Evolutionary conservation across 2,113 vertebrate genomes (phyloP).

Genomic region (Galbula dea): DNA sequence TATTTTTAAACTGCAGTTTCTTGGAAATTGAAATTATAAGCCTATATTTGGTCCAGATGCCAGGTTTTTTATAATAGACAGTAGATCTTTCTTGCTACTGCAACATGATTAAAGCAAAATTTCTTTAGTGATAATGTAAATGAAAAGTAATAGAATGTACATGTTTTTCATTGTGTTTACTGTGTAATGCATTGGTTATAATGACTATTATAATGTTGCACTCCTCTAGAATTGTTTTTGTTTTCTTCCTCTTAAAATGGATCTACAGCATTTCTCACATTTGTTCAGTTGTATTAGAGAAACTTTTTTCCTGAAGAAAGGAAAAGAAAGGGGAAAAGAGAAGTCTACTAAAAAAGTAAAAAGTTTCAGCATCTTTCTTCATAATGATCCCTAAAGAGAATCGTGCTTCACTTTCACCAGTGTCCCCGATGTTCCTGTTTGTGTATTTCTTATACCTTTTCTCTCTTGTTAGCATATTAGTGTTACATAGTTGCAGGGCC

Average conservation of each 20-base stretch:
- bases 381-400: background rate
- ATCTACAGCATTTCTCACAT: background rate
- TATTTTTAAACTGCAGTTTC: background rate
- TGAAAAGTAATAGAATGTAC: background rate
- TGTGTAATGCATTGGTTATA: background rate
- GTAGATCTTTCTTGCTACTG: background rate
- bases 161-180: background rate
- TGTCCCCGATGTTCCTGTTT: background rate
- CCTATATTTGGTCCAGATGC: background rate
- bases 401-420: background rate
- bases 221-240: background rate
- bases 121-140: background rate
- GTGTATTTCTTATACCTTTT: background rate
- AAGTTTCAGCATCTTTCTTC: fast-evolving
- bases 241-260: background rate
- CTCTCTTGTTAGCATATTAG: background rate
- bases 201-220: background rate
- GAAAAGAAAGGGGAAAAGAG: background rate
- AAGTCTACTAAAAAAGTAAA: background rate
- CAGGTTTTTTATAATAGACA: background rate
- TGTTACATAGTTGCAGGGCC: background rate
- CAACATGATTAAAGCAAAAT: background rate
- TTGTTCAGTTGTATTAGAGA: background rate
- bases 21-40: background rate
- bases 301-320: background rate